Base-by-base conservation (phyloP, 2,113 vertebrate genomes). In the Pitta sordida region DNA sequence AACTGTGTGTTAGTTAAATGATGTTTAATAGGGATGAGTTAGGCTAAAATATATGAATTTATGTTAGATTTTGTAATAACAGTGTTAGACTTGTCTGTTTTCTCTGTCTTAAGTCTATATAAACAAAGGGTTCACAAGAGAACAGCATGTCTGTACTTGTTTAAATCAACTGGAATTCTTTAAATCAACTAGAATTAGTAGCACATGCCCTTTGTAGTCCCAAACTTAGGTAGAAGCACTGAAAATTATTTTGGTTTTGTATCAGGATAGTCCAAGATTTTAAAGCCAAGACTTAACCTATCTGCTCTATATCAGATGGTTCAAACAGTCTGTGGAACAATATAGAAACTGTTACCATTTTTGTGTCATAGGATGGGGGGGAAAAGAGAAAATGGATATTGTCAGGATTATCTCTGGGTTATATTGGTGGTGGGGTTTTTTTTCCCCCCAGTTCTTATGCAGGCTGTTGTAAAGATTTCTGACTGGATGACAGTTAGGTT, bases 1-100 rank as follows among this genome's bases (percentile, higher is more conserved):
- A 79, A 10, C 63, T 59, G 15, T 78, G 39, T 82, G 18, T 48
- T 88, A 55, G 30, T 44, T 80, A 76, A 91, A 67, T 56, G 23
- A 70, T 89, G 73, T 64, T 87, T 75, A 84, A 75, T 44, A 81
- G n/a, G 56, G 30, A 67, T 60, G 56, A 30, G 67, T 73, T 69
- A 73, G 58, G 82, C 83, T 90, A 78, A 91, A 90, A 49, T n/a
- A 44, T 18, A 59, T 4, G 11, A 29, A 53, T 73, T 82, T 92
- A 15, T 81, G 36, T 73, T 88, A 87, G 67, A 80, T 77, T 93
- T 71, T 83, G 30, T 79, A 43, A 30, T 48, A 73, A 53, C 30
- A 49, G 16, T 24, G 15, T 81, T 88, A 36, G 76, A 30, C 23
- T 79, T 81, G 24, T 74, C 39, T 75, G 7, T 82, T 78, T 86